phyloP scores from a whole-genome alignment of 2,888 invertebrate species.

The Hirtodrosophila cameraria region DNA sequence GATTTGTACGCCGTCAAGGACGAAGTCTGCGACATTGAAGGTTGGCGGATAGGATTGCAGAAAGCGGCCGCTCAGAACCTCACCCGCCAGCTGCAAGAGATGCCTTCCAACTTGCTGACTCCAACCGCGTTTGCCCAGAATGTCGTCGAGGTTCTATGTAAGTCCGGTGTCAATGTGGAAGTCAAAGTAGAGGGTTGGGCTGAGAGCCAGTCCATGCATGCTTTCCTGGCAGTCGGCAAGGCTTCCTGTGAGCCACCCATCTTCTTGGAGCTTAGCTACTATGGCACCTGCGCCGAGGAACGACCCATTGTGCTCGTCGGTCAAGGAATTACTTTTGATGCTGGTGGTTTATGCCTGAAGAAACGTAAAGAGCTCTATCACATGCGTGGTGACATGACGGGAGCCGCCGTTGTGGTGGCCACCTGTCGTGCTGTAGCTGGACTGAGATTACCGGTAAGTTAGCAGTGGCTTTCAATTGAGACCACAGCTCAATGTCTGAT shows the following conservation, averaged over 20 bases:
- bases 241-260: conserved; percentile 92
- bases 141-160: conserved; percentile 84
- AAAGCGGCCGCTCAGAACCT: conserved; percentile 93
- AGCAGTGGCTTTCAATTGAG: no score
- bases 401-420: conserved; percentile 91
- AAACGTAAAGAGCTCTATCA: conserved; percentile 55
- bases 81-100: conserved; percentile 90
- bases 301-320: conserved; percentile 91
- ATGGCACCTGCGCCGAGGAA: conserved; percentile 86
- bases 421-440: conserved; percentile 89
- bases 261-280: conserved; percentile 91
- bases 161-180: conserved; percentile 82
- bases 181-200: conserved; percentile 88
- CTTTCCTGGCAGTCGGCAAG: conserved; percentile 90
- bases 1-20: conserved; percentile 86
- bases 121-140: conserved; percentile 91
- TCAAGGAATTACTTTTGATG: conserved; percentile 88
- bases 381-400: conserved; percentile 94
- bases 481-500: neutral
- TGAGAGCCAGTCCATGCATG: conserved; percentile 90
- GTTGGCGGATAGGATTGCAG: conserved; percentile 89
- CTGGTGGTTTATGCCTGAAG: conserved; percentile 91
- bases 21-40: conserved; percentile 88
- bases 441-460: conserved; percentile 86
- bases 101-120: conserved; percentile 91